Evolutionary conservation across 2,888 invertebrate genomes (phyloP).

Genomic region (Drosophila antonietae): DNA sequence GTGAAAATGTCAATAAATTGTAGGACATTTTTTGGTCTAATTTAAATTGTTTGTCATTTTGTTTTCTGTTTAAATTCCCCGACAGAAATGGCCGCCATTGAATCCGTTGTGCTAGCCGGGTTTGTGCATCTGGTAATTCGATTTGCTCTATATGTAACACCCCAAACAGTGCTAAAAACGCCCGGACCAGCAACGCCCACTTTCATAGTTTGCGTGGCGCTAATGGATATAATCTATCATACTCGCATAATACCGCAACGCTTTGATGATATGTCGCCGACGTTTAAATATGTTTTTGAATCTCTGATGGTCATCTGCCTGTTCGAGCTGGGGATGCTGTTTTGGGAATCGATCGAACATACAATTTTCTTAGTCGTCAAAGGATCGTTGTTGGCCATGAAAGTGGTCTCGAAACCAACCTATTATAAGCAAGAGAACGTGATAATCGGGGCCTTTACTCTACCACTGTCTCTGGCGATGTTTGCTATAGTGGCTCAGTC

Average conservation of each 20-base stretch:
- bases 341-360: conserved; percentile 52
- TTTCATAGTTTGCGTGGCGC: conserved; percentile 26
- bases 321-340: conserved; percentile 40
- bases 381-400: conserved; percentile 22
- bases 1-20: background rate
- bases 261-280: background rate
- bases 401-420: conserved; percentile 6
- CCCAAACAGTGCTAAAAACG: conserved; percentile 23
- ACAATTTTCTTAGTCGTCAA: conserved; percentile 15
- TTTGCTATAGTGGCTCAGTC: conserved; percentile 28
- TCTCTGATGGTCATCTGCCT: conserved; percentile 20
- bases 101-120: conserved; percentile 34
- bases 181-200: conserved; percentile 38
- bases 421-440: conserved; percentile 26
- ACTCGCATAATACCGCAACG: conserved; percentile 39
- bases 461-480: conserved; percentile 52
- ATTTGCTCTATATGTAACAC: conserved; percentile 16
- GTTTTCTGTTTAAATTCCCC: background rate
- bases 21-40: background rate
- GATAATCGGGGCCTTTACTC: conserved; percentile 50
- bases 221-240: conserved; percentile 52
- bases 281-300: conserved; percentile 32
- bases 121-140: conserved; percentile 41
- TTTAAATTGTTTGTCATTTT: conserved; percentile 7
- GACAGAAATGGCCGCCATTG: conserved; percentile 33